Evolutionary conservation across 2,113 vertebrate species (phyloP).

Genomic region (Ptychochromis oligacanthus): DNA sequence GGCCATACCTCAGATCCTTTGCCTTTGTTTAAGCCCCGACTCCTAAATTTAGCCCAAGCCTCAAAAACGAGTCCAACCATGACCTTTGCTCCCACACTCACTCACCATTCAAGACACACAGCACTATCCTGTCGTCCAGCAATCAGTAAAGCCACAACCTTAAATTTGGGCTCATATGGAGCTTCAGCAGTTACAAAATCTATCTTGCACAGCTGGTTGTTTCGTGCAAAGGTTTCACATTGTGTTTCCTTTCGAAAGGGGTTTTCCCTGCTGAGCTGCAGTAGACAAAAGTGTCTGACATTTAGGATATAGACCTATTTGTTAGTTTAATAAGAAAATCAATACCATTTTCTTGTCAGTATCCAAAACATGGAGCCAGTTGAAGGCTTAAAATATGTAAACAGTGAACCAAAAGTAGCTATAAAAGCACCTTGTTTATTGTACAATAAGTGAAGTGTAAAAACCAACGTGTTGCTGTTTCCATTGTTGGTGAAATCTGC

Average conservation of each 20-base stretch:
- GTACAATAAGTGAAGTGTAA: neutral
- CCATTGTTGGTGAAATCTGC: neutral
- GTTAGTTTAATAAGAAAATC: no score
- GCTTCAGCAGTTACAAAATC: neutral
- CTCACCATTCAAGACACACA: neutral
- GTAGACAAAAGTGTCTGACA: neutral
- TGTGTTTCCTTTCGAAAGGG: neutral
- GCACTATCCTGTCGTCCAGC: neutral
- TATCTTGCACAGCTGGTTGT: neutral
- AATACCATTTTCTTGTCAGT: neutral
- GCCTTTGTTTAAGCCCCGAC: slow-evolving; percentile 25
- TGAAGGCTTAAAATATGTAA: neutral
- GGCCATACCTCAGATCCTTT: slow-evolving; percentile 23
- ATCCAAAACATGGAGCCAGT: neutral
- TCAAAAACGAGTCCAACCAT: slow-evolving; percentile 9
- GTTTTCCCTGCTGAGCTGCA: neutral
- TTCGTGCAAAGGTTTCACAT: neutral
- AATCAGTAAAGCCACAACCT: neutral
- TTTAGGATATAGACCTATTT: no score
- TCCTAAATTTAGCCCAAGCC: slow-evolving; percentile 35
- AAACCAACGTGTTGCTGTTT: neutral
- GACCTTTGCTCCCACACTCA: slow-evolving; percentile 32
- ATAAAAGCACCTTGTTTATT: neutral
- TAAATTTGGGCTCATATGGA: neutral
- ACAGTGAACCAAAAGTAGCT: neutral